Conservation (phyloP, 2,888 invertebrate species). For the Alentia gelatinosa region DNA sequence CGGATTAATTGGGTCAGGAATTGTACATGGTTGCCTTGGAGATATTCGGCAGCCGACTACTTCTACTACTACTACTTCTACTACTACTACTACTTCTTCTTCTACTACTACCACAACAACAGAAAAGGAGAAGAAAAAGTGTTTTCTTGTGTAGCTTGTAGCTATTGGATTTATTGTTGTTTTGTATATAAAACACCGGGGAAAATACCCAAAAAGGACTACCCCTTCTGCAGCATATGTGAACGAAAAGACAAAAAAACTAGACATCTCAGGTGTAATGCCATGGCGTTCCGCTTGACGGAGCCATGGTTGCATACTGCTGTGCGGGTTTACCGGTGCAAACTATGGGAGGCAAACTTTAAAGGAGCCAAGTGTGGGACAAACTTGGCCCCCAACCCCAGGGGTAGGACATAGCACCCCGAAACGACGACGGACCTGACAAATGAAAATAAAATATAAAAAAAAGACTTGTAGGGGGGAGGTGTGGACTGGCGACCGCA, state of each 20-base stretch:
- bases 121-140: no score
- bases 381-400: conserved; percentile 9
- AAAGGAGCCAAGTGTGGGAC: not conserved
- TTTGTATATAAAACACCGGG: conserved; percentile 17
- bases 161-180: conserved; percentile 38
- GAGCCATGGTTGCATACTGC: not conserved
- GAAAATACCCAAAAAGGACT: not conserved
- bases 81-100: no score
- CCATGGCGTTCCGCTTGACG: not conserved
- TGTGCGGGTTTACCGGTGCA: conserved; percentile 18
- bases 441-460: not conserved
- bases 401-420: conserved; percentile 23
- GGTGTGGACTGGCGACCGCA: no score
- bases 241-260: no score
- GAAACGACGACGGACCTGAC: no score
- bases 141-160: conserved; percentile 45
- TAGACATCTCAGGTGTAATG: conserved; percentile 18
- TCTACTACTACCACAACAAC: no score
- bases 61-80: no score
- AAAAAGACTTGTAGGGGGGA: not conserved
- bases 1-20: conserved; percentile 18
- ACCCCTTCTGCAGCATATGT: conserved; percentile 13
- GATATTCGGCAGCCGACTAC: conserved; percentile 41
- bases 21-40: conserved; percentile 14
- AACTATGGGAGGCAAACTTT: conserved; percentile 40